phyloP scores from a whole-genome alignment of 1,140 invertebrate genomes.

The Contarinia nasturtii region DNA sequence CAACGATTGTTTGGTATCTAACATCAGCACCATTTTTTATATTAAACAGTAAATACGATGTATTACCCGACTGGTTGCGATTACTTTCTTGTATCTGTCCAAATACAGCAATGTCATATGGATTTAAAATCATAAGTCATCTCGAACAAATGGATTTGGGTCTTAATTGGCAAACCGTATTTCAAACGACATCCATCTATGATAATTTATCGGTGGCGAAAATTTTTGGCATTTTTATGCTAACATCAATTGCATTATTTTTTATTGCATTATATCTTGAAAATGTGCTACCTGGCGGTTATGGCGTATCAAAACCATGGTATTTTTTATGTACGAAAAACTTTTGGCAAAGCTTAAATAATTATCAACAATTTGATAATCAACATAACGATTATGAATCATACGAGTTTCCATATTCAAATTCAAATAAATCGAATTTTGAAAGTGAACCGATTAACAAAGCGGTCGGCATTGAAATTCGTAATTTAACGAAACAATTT shows the following conservation, averaged over 20 bases:
- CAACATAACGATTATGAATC: background rate
- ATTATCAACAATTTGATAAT: background rate
- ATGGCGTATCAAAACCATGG: conserved; percentile 49
- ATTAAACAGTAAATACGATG: background rate
- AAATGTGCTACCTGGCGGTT: conserved; percentile 48
- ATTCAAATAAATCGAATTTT: conserved; percentile 6
- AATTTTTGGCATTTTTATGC: conserved; percentile 41
- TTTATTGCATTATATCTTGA: conserved; percentile 52
- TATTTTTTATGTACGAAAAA: conserved; percentile 48
- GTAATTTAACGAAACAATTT: conserved; percentile 29
- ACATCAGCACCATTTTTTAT: background rate
- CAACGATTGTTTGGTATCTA: conserved; percentile 12
- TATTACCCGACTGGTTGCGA: background rate
- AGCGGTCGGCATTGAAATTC: conserved; percentile 3
- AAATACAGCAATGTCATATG: conserved; percentile 56
- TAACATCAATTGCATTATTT: conserved; percentile 43
- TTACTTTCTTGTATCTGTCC: conserved; percentile 13
- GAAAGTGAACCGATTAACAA: conserved; percentile 1
- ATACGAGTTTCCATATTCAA: background rate
- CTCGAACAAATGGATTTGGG: background rate
- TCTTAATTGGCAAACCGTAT: conserved; percentile 43
- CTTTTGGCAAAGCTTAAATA: conserved; percentile 21
- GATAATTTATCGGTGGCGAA: conserved; percentile 47
- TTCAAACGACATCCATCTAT: conserved; percentile 40
- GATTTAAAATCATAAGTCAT: conserved; percentile 36